Evolutionary conservation across 2,113 vertebrate species (phyloP).

Genomic region (Brachionichthys hirsutus): DNA sequence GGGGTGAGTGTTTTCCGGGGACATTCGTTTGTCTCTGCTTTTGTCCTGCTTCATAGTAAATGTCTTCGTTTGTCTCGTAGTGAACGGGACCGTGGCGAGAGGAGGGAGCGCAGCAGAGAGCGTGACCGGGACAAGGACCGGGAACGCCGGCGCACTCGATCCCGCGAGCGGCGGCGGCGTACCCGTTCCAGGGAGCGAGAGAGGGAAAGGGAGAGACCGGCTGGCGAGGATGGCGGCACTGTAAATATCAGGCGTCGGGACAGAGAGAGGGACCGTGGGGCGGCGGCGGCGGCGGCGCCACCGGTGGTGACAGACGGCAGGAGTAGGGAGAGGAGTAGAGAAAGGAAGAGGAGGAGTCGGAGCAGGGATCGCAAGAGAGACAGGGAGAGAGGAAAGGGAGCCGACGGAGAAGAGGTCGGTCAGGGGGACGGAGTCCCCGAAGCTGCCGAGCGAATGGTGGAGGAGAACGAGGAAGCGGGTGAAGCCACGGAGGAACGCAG

Average conservation of each 20-base stretch:
- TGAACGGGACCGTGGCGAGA: conserved; percentile 75
- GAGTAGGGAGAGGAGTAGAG: conserved; percentile 77
- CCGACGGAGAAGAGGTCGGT: conserved; percentile 69
- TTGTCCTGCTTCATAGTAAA: not conserved
- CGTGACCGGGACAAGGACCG: conserved; percentile 78
- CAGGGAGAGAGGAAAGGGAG: conserved; percentile 77
- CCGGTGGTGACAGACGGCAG: conserved; percentile 53
- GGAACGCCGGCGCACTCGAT: conserved; percentile 82
- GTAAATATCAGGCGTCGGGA: conserved; percentile 59
- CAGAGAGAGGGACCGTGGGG: conserved; percentile 66
- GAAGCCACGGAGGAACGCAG: conserved; percentile 69
- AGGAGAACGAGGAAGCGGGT: conserved; percentile 78
- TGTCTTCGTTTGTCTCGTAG: conserved; percentile 12
- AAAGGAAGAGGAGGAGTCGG: conserved; percentile 75
- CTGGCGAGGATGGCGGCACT: conserved; percentile 27
- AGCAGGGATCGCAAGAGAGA: conserved; percentile 80
- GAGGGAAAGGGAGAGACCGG: conserved; percentile 50
- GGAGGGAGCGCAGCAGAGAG: conserved; percentile 84
- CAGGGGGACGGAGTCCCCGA: conserved; percentile 58
- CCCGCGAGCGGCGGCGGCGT: conserved; percentile 81
- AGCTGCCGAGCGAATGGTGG: conserved; percentile 64
- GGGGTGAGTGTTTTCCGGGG: conserved; percentile 46
- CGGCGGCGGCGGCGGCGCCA: not conserved
- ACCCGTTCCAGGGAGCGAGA: conserved; percentile 82
- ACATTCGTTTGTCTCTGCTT: not conserved